Base-by-base conservation (phyloP, 2,113 vertebrate genomes). In the Psephotus haematonotus region DNA sequence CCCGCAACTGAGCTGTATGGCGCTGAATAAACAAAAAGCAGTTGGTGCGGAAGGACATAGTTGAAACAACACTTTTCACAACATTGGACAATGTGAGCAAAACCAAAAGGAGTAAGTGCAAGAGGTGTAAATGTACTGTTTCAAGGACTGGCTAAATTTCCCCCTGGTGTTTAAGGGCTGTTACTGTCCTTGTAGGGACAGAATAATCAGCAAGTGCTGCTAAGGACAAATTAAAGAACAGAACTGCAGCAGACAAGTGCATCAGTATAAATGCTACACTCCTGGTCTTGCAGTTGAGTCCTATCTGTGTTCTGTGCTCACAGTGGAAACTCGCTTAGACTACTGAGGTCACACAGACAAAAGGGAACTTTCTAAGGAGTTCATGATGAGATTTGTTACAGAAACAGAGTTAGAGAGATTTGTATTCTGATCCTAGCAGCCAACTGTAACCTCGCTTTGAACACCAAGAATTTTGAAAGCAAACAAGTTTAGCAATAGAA, bases 1-100 rank as follows among this genome's bases (percentile, higher is more conserved):
- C 99, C 77, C 99, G 98, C 92, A 99, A 93, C 97, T 99, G 99
- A 86, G 99, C 99, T 5, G 99, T 99, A 80, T 99, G 99, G 95
- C 99, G 99, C 99, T 99, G 98, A 10, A 78, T 8, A 75, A 2
- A 77, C n/a, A 88, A 47, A 62, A 37, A 76, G 4, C 47, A 67
- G 35, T 63, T 63, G 86, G 87, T 0, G 2, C 35, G n/a, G 44
- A 82, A 77, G 77, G 63, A 9, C 18, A 22, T 0, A 29, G 64
- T 35, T 77, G 74, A 63, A 88, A 60, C 11, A 17, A 7, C 1
- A 44, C 60, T 95, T 63, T 53, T 59, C 46, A 39, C 35, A 55
- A 6, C 1, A 12, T 17, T 76, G 28, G 60, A 78, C 9, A 59
- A 41, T 3, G 1, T 5, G 17, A 75, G 15, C 25, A 33, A 70